Percentiles rank a stretch among this genome's conserved stretches.
Evolutionary conservation across 1,140 invertebrate genomes (phyloP).

Genomic region (Pseudomyrmex dendroicus): DNA sequence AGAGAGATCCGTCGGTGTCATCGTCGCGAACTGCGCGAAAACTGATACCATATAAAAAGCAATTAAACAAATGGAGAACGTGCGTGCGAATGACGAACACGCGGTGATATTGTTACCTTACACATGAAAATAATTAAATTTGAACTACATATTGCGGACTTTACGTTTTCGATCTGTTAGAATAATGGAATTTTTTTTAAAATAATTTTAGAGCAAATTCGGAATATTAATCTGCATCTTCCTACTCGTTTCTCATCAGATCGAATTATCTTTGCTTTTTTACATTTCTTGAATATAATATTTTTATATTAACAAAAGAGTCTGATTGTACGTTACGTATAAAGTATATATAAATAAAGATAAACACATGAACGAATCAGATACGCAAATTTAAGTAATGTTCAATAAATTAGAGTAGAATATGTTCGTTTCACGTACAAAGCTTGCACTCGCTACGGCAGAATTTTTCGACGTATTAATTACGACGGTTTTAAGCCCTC

Average conservation of each 20-base stretch:
- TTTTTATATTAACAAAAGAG: not conserved
- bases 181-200: too few relatives aligned
- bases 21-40: conserved; percentile 29
- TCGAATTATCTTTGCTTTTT: not conserved
- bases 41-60: conserved; percentile 46
- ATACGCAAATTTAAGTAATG: conserved; percentile 14
- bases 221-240: too few relatives aligned
- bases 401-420: conserved; percentile 47
- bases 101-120: not conserved
- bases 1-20: conserved; percentile 20
- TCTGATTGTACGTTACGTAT: not conserved
- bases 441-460: conserved; percentile 18
- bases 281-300: not conserved
- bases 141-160: not conserved
- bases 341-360: not conserved
- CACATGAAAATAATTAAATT: not conserved
- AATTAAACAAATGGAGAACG: conserved; percentile 39
- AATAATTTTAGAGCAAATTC: too few relatives aligned
- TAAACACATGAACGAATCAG: not conserved
- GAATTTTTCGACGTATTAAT: conserved; percentile 55
- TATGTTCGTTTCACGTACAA: conserved; percentile 21
- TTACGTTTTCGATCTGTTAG: not conserved
- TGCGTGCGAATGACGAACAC: not conserved
- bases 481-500: conserved; percentile 46
- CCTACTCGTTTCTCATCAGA: too few relatives aligned